Conservation (phyloP, 2,888 invertebrate genomes). For the Ditula angustiorana region DNA sequence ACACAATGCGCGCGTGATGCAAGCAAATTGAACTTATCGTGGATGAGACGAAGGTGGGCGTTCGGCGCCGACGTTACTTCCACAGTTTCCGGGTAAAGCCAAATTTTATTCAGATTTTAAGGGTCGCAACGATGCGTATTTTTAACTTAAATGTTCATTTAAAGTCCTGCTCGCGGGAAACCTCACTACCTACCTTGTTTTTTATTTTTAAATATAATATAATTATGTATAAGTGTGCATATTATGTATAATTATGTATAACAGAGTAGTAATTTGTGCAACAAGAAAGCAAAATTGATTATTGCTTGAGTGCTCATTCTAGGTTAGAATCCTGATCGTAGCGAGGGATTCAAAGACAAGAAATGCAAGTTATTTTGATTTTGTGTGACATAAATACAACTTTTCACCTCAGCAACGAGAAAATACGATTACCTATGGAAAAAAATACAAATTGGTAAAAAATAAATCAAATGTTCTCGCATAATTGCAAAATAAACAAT, state of each 20-base stretch:
- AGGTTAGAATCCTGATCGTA: background rate
- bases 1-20: slow-evolving; percentile 28
- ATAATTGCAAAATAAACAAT: background rate
- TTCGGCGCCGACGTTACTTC: slow-evolving; percentile 1
- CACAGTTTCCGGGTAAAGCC: background rate
- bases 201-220: too few relatives aligned
- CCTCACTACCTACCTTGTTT: too few relatives aligned
- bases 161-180: too few relatives aligned
- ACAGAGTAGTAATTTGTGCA: too few relatives aligned
- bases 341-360: background rate
- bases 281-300: too few relatives aligned
- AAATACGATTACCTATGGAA: background rate
- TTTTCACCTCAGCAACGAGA: background rate
- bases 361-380: background rate
- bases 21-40: slow-evolving; percentile 25
- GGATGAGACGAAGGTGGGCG: slow-evolving; percentile 13
- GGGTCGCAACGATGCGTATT: background rate
- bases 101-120: background rate
- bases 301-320: too few relatives aligned
- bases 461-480: background rate
- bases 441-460: background rate
- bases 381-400: too few relatives aligned
- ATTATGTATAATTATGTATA: background rate
- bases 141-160: too few relatives aligned
- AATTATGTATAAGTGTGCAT: too few relatives aligned